Base-by-base conservation (phyloP, 30 jellyfish, hydroid and myxozoan species). In the Rhopilema esculentum region DNA sequence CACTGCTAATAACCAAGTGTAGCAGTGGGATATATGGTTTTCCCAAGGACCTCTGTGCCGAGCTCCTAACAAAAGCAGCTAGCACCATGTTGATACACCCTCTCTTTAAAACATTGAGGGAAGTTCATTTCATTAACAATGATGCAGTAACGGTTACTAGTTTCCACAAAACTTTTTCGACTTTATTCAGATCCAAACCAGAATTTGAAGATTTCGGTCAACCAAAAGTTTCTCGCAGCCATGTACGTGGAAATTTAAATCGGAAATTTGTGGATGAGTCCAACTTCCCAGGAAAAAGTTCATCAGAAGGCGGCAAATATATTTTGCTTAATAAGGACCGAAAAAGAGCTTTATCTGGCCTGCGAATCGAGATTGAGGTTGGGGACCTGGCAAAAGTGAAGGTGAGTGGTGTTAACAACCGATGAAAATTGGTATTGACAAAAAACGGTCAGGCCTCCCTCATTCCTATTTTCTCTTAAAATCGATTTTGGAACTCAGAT, bases 41-140 rank as follows among this genome's bases (percentile, higher is more conserved):
- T 30, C 91, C 91, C 26, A 82, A 82, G 49, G 85, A 68, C 16
- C 84, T 82, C 18, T 82, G 91, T 51, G 91, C 91, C 19, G 23
- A 82, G 71, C 68, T 69, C 57, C 78, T 82, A 24, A 53, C 69
- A 8, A 62, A 69, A 1, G 23, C 76, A 15, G 66, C 91, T 63
- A 8, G n/a, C 20, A 26, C 48, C 12, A 20, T 1, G 12, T n/a
- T 4, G 9, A 20, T 32, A 27, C 16, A 18, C 8, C 30, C 65
- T 0, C 4, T 52, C 19, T 27, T 68, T 62, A 61, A 26, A 20
- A 16, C 27, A 24, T 27, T 82, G 72, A 82, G 26, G 40, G 84
- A 82, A 25, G 62, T 82, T n/a, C 77, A 67, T 31, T 82, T 82
- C 64, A 27, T 82, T 22, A 82, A 69, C 70, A 69, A 68, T 82